Evolutionary conservation across 2,888 invertebrate species (phyloP), one percentile per base, ranked within the genome.

Genomic region (Xanthia togata): DNA sequence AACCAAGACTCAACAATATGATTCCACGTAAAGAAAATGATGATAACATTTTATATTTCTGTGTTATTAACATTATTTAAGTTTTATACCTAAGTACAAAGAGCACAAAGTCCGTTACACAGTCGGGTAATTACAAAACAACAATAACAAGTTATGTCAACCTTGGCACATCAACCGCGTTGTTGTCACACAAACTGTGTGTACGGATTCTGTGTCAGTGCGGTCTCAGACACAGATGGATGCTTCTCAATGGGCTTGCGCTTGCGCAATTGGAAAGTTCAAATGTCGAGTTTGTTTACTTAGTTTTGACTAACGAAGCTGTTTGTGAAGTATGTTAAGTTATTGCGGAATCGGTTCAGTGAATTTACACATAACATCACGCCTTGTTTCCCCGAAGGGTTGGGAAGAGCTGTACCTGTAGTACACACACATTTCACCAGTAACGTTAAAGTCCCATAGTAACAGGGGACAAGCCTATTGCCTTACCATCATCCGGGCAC

Each of bases 241-340:
- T 44, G 3, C 6, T n/a, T 26, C n/a, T 71, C 63, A 47, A 77
- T 59, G 14, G 6, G 41, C 4, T 41, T 76, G 38, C 70, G 76
- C n/a, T 53, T 76, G 35, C 53, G 63, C 63, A 82, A 77, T 62
- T 57, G 55, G 53, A 80, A 67, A 63, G 60, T 71, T 76, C 57
- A 64, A 63, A 68, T 59, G n/a, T 70, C 26, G 64, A 44, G 23
- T 67, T 60, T 81, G 38, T 75, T 70, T 65, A 59, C 44, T 53
- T 50, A 50, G 35, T 69, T 69, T 44, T 12, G 6, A 17, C 3
- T 17, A 55, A 23, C 26, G 62, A 55, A 38, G 35, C 23, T 41
- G 26, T 35, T 53, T 38, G 44, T 62, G 53, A 26, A 73, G 76
- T 75, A 17, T 12, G 20, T 14, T 20, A 20, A 70, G 23, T 26